Conservation (phyloP, 2,113 vertebrate species). For the Benitochromis conjunctus region DNA sequence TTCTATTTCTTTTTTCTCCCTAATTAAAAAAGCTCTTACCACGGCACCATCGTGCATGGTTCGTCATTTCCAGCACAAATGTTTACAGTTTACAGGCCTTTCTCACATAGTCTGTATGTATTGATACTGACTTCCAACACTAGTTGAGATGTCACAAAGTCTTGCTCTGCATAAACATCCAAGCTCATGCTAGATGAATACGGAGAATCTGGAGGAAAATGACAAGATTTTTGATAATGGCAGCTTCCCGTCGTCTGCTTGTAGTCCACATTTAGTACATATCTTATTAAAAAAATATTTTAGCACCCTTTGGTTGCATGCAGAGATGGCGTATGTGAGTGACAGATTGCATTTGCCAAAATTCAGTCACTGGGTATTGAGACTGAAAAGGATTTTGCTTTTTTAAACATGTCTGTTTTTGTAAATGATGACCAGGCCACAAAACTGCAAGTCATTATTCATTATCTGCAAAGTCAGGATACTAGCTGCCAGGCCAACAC, state of each 20-base stretch:
- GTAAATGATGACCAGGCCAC: too few species aligned
- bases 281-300: not conserved
- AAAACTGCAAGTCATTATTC: not conserved
- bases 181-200: not conserved
- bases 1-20: not conserved
- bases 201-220: not conserved
- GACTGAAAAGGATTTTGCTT: not conserved
- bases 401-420: not conserved
- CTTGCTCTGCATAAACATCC: not conserved
- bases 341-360: not conserved
- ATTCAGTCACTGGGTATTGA: not conserved
- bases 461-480: not conserved
- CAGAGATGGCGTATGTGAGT: not conserved
- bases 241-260: fast-evolving
- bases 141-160: not conserved
- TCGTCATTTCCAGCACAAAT: not conserved
- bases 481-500: not conserved
- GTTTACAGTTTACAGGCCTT: not conserved
- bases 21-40: not conserved
- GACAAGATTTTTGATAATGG: not conserved
- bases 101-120: not conserved
- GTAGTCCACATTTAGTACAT: not conserved
- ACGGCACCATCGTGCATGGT: fast-evolving
- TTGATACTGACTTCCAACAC: not conserved
- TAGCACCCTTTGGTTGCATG: not conserved